Conservation (phyloP, 1,140 invertebrate genomes). For the Tachypleus tridentatus region DNA sequence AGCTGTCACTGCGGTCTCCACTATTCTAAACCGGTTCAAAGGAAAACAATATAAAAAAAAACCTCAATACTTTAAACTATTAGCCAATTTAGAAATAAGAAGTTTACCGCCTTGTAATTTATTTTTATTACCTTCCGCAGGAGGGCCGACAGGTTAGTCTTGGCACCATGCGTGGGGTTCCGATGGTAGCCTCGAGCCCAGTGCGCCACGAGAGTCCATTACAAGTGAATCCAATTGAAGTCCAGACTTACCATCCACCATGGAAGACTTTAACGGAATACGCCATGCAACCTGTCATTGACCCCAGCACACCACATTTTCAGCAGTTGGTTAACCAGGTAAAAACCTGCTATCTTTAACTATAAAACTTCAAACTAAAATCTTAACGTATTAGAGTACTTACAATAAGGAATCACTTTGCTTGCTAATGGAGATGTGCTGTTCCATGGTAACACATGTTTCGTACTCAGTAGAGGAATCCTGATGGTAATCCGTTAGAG, state of each 20-base stretch:
- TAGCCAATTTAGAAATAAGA: not conserved
- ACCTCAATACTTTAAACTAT: not conserved
- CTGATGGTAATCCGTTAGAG: too few species aligned
- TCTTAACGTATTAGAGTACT: too few species aligned
- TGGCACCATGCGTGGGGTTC: constrained; percentile 85
- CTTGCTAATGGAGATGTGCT: too few species aligned
- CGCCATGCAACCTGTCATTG: constrained; percentile 73
- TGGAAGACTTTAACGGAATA: constrained; percentile 95
- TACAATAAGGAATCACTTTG: too few species aligned
- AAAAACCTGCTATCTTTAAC: too few species aligned
- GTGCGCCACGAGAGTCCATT: constrained; percentile 79
- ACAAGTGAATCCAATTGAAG: constrained; percentile 72
- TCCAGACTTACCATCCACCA: constrained; percentile 90
- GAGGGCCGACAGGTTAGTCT: constrained; percentile 85
- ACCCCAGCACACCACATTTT: constrained; percentile 76
- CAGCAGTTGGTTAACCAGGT: constrained; percentile 93
- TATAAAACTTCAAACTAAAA: too few species aligned
- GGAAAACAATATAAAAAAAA: too few species aligned
- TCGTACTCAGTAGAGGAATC: too few species aligned
- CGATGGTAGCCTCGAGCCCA: constrained; percentile 90
- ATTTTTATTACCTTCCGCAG: constrained; percentile 42
- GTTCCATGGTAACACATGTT: too few species aligned
- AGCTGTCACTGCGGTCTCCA: too few species aligned
- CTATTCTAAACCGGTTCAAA: not conserved
- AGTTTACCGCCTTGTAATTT: constrained; percentile 1